These are phyloP conservation scores for Dicyrtomina minuta DNA, from an alignment of 2,888 invertebrate genomes.

Conservation along the genomic window DNA sequence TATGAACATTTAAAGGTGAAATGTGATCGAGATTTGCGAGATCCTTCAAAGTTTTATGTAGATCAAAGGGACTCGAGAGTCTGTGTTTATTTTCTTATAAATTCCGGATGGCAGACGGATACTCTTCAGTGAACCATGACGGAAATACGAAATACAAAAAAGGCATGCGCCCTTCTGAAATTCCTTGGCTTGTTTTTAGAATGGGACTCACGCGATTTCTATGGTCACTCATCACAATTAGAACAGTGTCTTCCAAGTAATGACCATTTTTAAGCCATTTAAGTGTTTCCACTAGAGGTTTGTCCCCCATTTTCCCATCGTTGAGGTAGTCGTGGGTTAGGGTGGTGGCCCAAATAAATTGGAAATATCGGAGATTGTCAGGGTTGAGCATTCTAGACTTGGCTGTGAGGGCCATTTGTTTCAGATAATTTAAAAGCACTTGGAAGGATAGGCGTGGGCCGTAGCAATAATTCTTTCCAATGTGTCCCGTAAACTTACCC, in stretches of 20 bases:
- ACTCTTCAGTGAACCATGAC: conserved; percentile 66
- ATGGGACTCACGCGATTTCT: conserved; percentile 85
- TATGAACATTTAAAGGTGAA: conserved; percentile 61
- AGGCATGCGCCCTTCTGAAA: conserved; percentile 79
- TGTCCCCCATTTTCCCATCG: conserved; percentile 72
- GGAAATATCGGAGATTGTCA: conserved; percentile 66
- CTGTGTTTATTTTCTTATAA: conserved; percentile 56
- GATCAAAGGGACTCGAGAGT: conserved; percentile 81
- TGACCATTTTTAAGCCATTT: conserved; percentile 60
- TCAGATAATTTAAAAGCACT: conserved; percentile 71
- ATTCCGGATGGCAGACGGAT: conserved; percentile 66
- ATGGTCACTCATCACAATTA: conserved; percentile 81
- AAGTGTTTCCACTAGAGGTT: conserved; percentile 65
- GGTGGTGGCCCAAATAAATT: conserved; percentile 80
- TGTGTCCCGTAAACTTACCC: no score
- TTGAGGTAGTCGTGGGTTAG: conserved; percentile 83
- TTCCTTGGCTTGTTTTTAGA: conserved; percentile 73
- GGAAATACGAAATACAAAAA: conserved; percentile 75
- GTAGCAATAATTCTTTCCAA: conserved; percentile 57
- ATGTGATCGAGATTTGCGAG: conserved; percentile 53
- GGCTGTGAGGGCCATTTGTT: conserved; percentile 65
- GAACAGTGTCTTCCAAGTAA: conserved; percentile 67
- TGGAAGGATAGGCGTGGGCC: conserved; percentile 66
- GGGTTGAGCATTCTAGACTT: no score
- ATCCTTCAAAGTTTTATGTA: conserved; percentile 58